Evolutionary conservation across 2,113 vertebrate species (phyloP).

Genomic region (Tragelaphus imberbis): DNA sequence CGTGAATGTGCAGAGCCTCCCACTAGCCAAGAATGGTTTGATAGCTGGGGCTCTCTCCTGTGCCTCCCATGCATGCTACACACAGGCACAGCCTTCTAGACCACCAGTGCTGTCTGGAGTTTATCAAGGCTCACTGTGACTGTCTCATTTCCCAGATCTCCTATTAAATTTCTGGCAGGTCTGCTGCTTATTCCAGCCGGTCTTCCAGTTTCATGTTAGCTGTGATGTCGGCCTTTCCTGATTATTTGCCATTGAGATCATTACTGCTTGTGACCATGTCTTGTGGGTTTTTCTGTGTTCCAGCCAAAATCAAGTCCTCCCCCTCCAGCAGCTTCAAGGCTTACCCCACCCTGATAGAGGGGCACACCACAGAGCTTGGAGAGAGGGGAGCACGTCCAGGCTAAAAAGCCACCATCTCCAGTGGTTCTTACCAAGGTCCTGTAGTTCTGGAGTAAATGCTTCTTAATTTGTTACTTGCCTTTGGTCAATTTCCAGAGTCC

Average conservation of each 20-base stretch:
- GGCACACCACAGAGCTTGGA: background rate
- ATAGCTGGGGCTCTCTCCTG: background rate
- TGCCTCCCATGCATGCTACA: background rate
- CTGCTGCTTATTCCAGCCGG: background rate
- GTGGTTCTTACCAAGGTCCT: background rate
- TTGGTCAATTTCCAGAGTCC: background rate
- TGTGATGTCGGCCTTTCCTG: background rate
- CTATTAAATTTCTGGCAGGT: background rate
- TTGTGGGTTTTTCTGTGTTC: background rate
- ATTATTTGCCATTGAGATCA: background rate
- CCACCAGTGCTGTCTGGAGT: background rate
- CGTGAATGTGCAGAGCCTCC: background rate
- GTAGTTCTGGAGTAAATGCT: background rate
- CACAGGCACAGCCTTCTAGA: background rate
- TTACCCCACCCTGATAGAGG: background rate
- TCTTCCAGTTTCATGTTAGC: background rate
- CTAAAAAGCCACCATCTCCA: background rate
- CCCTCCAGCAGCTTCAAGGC: background rate
- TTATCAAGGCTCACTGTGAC: rapidly evolving
- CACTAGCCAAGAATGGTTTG: background rate
- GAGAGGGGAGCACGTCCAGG: background rate
- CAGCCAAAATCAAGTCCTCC: background rate
- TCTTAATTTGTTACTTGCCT: background rate
- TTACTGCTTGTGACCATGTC: background rate
- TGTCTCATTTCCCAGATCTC: background rate